phyloP scores from a whole-genome alignment of 2,888 invertebrate genomes.

The Cephus runcator region DNA sequence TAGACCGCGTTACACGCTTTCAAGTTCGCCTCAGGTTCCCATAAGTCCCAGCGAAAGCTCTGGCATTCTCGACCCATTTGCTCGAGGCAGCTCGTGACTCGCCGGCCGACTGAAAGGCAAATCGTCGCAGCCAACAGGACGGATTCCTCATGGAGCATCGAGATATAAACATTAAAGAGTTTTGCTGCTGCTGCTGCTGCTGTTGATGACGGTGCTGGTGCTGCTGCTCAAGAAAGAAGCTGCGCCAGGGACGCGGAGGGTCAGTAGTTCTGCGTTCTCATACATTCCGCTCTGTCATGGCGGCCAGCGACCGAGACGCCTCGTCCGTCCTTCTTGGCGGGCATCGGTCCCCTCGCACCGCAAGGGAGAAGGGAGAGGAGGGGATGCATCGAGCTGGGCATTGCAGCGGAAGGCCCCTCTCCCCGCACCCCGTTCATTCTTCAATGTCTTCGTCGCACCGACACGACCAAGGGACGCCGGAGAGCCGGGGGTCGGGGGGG shows the following conservation, averaged over 20 bases:
- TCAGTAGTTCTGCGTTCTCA: constrained; percentile 63
- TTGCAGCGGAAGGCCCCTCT: not conserved
- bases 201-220: not conserved
- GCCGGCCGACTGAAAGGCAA: not conserved
- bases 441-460: no score
- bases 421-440: no score
- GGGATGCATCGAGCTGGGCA: constrained; percentile 17
- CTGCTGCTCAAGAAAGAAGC: constrained; percentile 1
- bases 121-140: not conserved
- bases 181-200: constrained; percentile 14
- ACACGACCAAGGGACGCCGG: no score
- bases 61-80: no score
- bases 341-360: no score
- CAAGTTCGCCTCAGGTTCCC: no score
- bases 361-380: constrained; percentile 9
- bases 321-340: constrained; percentile 25
- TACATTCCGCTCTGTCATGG: constrained; percentile 64
- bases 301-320: constrained; percentile 52
- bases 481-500: not conserved
- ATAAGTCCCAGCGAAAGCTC: no score
- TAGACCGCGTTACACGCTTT: no score
- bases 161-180: constrained; percentile 50
- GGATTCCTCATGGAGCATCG: not conserved
- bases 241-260: constrained; percentile 32
- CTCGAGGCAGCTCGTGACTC: no score